Base-by-base conservation (phyloP, 1,140 invertebrate species). In the Lutraria rhynchaena region DNA sequence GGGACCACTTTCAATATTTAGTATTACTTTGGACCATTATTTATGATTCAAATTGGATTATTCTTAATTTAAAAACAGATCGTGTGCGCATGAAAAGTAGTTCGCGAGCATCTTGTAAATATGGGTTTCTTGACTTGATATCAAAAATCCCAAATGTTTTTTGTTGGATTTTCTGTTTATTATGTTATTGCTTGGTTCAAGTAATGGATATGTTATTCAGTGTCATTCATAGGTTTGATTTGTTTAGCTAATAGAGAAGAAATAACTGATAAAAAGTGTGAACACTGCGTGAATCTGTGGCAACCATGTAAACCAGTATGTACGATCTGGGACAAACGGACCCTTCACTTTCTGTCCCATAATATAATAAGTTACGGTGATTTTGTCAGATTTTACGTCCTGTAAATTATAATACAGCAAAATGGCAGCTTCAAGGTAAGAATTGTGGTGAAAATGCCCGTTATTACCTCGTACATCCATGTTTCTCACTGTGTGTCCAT, bases 281-380 rank as follows among this genome's bases (percentile, higher is more conserved):
- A 49, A 67, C n/a, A 31, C 44, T 11, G 13, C 22, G 1, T 24
- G 44, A 67, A 67, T 67, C 41, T 15, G 44, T 67, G 63, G 63
- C 63, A 67, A 67, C 63, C 63, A 67, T 67, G 63, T 67, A 67
- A 67, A 55, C 41, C 63, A n/a, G 37, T 51, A 46, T 19, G 61
- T 67, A 41, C 63, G 31, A 67, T 67, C 63, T 46, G 63, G 63
- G 63, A 67, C 63, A 67, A 41, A 27, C 49, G 31, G 63, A 37
- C 41, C 11, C 17, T 7, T 51, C 17, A 49, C 4, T 67, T 67
- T 67, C 7, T 46, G 63, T 67, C 63, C 63, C 63, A 67, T 11
- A 67, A 41, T 5, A 5, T 41, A 27, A 51, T 29, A 2, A 22
- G 31, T 44, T 22, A 11, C n/a, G 22, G 41, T 51, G 63, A 46